Base-by-base conservation (phyloP, 2,888 invertebrate species). In the Arenicola marina region DNA sequence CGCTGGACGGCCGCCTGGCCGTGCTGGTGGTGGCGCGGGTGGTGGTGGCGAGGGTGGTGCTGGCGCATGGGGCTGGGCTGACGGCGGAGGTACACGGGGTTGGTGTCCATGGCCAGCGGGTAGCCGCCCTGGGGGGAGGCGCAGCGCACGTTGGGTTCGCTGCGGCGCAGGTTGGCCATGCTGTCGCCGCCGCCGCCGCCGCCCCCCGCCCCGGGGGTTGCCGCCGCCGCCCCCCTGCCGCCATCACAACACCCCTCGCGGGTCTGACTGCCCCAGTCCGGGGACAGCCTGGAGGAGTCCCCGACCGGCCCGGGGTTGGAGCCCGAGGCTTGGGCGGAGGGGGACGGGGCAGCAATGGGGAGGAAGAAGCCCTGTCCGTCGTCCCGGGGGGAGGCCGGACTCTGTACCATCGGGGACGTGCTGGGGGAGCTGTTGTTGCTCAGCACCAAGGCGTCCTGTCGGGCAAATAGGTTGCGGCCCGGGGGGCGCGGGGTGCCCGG, bases 101-200 rank as follows among this genome's bases (percentile, higher is more conserved):
- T 53, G 7, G 53, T 29, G 32, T 53, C 53, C 33, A 53, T 53
- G 15, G 53, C 53, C 33, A 53, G 53, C 24, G 53, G 53, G 15
- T 7, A 24, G 31, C 53, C 33, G 31, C 33, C 7, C 24, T 29
- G 28, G 7, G 31, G 53, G 4, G 33, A 28, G 29, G 15, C 11
- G 32, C 18, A 11, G 7, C 18, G 48, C 15, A 48, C 26, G 26
- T 48, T 48, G 15, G 48, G 48, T 7, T 7, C 48, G 48, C 48
- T 48, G 15, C 48, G 15, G 7, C 15, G 11, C 48, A 48, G 26
- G n/a, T 48, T 24, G 7, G 11, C 18, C 18, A 11, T 24, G 18
- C 48, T n/a, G 48, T 48, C 48, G 24, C 18, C 48, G 26, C 18
- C 11, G 18, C 11, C 7, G 15, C 26, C 18, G 15, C 7, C 24